Conservation (phyloP, 2,113 vertebrate genomes). For the Callipepla squamata region DNA sequence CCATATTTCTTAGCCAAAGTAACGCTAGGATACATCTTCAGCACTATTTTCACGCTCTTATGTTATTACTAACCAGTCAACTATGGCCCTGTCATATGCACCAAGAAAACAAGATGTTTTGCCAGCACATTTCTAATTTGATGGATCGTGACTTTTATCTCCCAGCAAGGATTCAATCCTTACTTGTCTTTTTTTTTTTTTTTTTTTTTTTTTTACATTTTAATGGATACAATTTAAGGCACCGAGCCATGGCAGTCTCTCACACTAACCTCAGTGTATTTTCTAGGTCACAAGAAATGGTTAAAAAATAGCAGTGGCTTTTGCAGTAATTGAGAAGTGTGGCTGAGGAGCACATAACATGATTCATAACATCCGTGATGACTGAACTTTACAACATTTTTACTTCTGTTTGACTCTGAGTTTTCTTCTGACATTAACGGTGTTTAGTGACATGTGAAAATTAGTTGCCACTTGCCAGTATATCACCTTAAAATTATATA, state of each 20-base stretch:
- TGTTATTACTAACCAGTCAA: neutral
- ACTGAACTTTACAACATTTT: neutral
- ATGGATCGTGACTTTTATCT: neutral
- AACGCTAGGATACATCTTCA: neutral
- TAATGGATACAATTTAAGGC: neutral
- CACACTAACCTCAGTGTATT: neutral
- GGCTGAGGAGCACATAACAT: neutral
- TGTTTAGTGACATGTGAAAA: neutral
- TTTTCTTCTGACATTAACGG: neutral
- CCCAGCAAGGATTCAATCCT: neutral
- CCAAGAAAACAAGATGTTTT: slow-evolving; percentile 33
- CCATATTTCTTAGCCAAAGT: neutral
- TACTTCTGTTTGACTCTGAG: neutral
- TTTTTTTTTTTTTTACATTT: neutral
- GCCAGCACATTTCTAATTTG: slow-evolving; percentile 13
- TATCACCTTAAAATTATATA: neutral
- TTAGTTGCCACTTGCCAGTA: neutral
- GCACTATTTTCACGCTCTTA: neutral
- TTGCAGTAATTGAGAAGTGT: neutral
- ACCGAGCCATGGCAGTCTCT: neutral
- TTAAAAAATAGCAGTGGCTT: neutral
- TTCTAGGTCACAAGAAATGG: neutral
- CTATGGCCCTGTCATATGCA: neutral
- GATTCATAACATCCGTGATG: neutral
- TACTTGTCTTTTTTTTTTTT: neutral